Base-by-base conservation (phyloP, 2,113 vertebrate genomes). In the Hypomesus transpacificus region DNA sequence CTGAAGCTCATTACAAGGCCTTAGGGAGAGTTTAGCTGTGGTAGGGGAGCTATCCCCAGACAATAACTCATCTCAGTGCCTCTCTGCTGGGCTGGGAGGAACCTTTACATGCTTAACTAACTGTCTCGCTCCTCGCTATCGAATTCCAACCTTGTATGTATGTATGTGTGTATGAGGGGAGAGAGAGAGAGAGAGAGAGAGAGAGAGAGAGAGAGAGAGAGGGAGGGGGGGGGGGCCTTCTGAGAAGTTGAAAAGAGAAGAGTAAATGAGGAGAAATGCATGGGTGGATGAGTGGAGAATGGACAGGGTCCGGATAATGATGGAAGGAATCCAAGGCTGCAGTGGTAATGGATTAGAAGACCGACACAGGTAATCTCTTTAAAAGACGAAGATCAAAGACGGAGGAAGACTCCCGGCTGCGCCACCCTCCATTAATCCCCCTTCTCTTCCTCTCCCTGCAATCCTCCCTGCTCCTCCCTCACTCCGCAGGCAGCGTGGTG, bases 351-450 rank as follows among this genome's bases (percentile, higher is more conserved):
- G 72, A 86, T 88, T 84, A 80, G 74, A 81, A 77, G 77, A 73
- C 79, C 65, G 77, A 83, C 79, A 78, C 78, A 89, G 85, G 84
- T 86, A 81, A 85, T 87, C 79, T 80, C 20, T 22, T 79, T 82
- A 73, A 68, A 80, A 79, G 74, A 61, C 66, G 68, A 71, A 83
- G 81, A 85, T 91, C 82, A 87, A 85, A 90, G 86, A 72, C 11
- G 66, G 22, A 75, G 68, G 24, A 59, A 68, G 78, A 71, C 59
- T 56, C 3, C 34, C 20, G 70, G 34, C 51, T n/a, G 51, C 54
- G 26, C 65, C 17, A 2, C 50, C 51, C 73, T n/a, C 4, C 20
- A 68, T 75, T 80, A 76, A 73, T 71, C 68, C n/a, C 70, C 59
- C 62, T 60, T 74, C n/a, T 59, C 57, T 59, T 22, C 21, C 69